Conservation (phyloP, 2,888 invertebrate genomes). For the Acronicta psi region DNA sequence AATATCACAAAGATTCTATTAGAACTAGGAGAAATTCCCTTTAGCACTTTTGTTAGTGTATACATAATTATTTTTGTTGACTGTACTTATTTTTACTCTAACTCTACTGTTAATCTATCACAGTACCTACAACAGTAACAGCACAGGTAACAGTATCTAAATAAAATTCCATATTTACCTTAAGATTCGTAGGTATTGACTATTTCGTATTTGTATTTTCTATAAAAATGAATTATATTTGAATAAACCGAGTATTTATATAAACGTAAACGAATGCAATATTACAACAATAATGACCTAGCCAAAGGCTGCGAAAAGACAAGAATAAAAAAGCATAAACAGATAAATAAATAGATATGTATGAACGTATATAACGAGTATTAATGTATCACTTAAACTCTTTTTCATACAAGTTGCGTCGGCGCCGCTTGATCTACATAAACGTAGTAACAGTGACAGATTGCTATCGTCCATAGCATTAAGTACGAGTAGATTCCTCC, state of each 20-base stretch:
- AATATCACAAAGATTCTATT: too few relatives aligned
- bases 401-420: conserved; percentile 42
- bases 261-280: background rate
- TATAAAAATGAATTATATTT: too few relatives aligned
- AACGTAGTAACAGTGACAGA: conserved; percentile 49
- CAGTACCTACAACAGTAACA: too few relatives aligned
- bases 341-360: conserved; percentile 24
- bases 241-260: background rate
- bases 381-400: conserved; percentile 50
- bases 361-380: conserved; percentile 30
- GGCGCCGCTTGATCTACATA: conserved; percentile 49
- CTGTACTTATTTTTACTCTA: too few relatives aligned
- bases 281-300: conserved; percentile 28
- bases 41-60: too few relatives aligned
- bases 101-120: too few relatives aligned
- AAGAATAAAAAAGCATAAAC: conserved; percentile 12
- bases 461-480: conserved; percentile 53
- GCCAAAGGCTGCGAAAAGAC: conserved; percentile 6
- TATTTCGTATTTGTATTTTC: too few relatives aligned
- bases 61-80: too few relatives aligned
- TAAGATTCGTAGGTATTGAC: too few relatives aligned
- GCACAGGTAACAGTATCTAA: too few relatives aligned
- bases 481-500: conserved; percentile 43
- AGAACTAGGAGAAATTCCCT: too few relatives aligned
- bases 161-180: too few relatives aligned